Evolutionary conservation across 1,140 invertebrate genomes (phyloP).

Genomic region (Drosophila obscura): DNA sequence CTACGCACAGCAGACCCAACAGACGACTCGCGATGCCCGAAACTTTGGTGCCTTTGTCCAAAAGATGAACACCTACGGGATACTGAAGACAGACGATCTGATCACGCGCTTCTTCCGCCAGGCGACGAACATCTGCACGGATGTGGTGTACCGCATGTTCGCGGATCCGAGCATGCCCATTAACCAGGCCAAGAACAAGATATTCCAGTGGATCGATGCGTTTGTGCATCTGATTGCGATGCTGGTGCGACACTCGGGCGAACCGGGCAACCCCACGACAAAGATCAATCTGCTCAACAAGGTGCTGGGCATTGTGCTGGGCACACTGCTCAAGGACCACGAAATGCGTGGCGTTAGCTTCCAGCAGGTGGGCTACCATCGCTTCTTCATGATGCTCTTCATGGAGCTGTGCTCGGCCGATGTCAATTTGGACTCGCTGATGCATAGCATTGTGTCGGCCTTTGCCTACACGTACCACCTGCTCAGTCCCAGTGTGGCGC

Average conservation of each 20-base stretch:
- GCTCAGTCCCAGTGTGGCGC: constrained; percentile 95
- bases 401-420: constrained; percentile 97
- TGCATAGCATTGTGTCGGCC: constrained; percentile 88
- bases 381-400: constrained; percentile 98
- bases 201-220: constrained; percentile 97
- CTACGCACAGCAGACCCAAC: constrained; percentile 88
- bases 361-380: constrained; percentile 98
- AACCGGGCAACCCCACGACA: constrained; percentile 93
- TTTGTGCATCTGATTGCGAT: constrained; percentile 97
- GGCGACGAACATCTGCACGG: constrained; percentile 98
- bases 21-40: constrained; percentile 93
- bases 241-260: constrained; percentile 97
- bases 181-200: constrained; percentile 92
- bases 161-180: constrained; percentile 85
- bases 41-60: constrained; percentile 98
- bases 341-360: constrained; percentile 94
- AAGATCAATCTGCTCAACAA: constrained; percentile 99
- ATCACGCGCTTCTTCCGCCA: constrained; percentile 98
- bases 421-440: constrained; percentile 88
- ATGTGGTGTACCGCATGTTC: constrained; percentile 94
- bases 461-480: constrained; percentile 97
- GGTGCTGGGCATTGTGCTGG: constrained; percentile 97
- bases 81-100: constrained; percentile 98
- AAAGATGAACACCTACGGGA: constrained; percentile 98
- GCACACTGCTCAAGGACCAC: constrained; percentile 97